Conservation (phyloP, 2,888 invertebrate genomes). For the Ceramica pisi region DNA sequence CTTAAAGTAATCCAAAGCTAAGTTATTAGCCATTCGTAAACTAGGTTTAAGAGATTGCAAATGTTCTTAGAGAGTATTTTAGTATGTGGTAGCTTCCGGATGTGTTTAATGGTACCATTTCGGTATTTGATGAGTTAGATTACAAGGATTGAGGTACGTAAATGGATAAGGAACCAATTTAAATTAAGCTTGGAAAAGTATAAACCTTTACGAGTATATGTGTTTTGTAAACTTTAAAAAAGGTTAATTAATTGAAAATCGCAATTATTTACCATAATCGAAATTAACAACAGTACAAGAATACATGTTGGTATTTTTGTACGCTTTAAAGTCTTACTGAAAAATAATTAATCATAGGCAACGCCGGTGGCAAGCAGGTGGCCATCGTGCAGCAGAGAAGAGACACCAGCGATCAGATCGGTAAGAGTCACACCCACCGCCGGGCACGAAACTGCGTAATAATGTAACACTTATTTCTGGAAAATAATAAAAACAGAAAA, state of each 20-base stretch:
- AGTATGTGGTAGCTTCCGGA: neutral
- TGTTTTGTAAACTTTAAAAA: too few relatives aligned
- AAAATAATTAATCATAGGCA: conserved; percentile 51
- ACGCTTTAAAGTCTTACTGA: too few relatives aligned
- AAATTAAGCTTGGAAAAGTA: too few relatives aligned
- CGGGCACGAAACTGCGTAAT: too few relatives aligned
- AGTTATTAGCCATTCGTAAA: conserved; percentile 32
- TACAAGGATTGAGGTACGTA: neutral
- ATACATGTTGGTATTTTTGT: too few relatives aligned
- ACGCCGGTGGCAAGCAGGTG: conserved; percentile 83
- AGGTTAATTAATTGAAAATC: too few relatives aligned
- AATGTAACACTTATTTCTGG: too few relatives aligned
- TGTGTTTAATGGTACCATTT: conserved; percentile 8
- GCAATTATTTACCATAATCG: too few relatives aligned
- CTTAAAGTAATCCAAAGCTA: conserved; percentile 38
- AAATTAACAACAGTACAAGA: too few relatives aligned
- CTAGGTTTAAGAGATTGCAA: conserved; percentile 42
- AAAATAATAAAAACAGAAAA: too few relatives aligned
- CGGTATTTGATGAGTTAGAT: neutral
- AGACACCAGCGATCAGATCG: conserved; percentile 72
- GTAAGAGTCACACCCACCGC: conserved; percentile 64
- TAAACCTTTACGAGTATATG: too few relatives aligned
- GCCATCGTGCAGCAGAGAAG: conserved; percentile 87
- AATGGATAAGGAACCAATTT: too few relatives aligned
- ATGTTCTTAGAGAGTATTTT: conserved; percentile 25